Conservation (phyloP, 2,888 invertebrate species). For the Microctonus hyperodae region DNA sequence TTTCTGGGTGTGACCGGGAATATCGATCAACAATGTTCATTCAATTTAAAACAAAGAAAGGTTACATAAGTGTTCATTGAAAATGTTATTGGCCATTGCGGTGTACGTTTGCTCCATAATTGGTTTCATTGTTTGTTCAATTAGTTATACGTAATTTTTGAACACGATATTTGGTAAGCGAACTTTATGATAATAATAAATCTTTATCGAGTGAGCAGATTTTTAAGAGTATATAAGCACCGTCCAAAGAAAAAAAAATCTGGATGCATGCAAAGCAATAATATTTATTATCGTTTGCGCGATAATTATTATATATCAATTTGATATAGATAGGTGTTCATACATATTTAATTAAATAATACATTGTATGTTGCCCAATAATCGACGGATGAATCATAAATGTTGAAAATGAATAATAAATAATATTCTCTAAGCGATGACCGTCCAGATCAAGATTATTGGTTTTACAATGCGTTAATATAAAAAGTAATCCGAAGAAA, state of each 20-base stretch:
- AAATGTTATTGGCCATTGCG: neutral
- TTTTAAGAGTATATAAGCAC: slow-evolving; percentile 10
- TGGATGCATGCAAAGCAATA: slow-evolving; percentile 3
- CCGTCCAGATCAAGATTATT: slow-evolving; percentile 52
- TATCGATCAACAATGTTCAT: slow-evolving; percentile 13
- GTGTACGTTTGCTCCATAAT: neutral
- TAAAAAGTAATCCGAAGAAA: slow-evolving; percentile 39
- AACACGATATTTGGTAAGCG: neutral
- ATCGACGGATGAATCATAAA: neutral
- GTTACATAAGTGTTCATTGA: slow-evolving; percentile 27
- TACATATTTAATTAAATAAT: neutral
- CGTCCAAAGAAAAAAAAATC: neutral
- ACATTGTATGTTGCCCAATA: neutral
- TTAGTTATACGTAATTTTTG: neutral
- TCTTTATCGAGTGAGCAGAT: neutral
- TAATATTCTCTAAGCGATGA: slow-evolving; percentile 31
- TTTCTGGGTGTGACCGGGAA: neutral
- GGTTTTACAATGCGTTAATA: slow-evolving; percentile 43
- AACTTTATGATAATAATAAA: neutral
- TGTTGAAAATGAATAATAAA: neutral
- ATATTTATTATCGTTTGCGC: neutral
- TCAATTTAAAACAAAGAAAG: slow-evolving; percentile 1
- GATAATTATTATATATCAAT: slow-evolving; percentile 4
- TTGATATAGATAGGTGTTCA: slow-evolving; percentile 6
- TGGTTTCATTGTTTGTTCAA: neutral